These are phyloP conservation scores for Aldabrachelys gigantea DNA, from an alignment of 2,113 vertebrate species.

Conservation along the genomic window DNA sequence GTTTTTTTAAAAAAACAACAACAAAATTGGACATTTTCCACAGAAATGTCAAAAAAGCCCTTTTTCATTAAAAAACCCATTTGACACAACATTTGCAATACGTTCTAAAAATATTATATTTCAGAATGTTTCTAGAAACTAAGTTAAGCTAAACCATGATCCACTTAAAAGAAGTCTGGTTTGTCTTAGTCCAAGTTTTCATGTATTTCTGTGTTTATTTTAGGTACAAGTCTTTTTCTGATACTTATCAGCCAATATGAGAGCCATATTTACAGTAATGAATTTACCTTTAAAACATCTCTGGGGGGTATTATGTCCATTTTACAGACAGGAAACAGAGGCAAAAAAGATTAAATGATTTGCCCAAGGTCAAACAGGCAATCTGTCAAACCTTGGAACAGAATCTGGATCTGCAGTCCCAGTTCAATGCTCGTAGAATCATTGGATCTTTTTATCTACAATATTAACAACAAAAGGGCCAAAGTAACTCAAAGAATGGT, in stretches of 20 bases:
- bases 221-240: neutral
- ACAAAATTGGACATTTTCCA: neutral
- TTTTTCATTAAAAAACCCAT: neutral
- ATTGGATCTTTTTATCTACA: slow-evolving; percentile 39
- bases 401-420: slow-evolving; percentile 4
- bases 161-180: neutral
- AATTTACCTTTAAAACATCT: neutral
- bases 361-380: slow-evolving; percentile 2
- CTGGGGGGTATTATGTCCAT: neutral
- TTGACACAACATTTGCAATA: neutral
- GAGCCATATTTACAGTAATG: neutral
- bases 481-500: slow-evolving; percentile 55
- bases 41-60: neutral
- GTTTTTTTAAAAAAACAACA: no score
- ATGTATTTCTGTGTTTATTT: neutral
- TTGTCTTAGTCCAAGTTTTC: neutral
- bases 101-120: neutral
- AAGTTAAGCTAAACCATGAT: neutral
- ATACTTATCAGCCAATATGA: neutral
- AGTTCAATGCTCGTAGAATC: slow-evolving; percentile 4
- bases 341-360: slow-evolving; percentile 40
- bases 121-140: neutral
- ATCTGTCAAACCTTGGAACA: neutral
- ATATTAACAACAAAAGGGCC: slow-evolving; percentile 34
- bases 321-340: neutral